Evolutionary conservation across 1,140 invertebrate genomes (phyloP).

Genomic region (Tachypleus tridentatus): DNA sequence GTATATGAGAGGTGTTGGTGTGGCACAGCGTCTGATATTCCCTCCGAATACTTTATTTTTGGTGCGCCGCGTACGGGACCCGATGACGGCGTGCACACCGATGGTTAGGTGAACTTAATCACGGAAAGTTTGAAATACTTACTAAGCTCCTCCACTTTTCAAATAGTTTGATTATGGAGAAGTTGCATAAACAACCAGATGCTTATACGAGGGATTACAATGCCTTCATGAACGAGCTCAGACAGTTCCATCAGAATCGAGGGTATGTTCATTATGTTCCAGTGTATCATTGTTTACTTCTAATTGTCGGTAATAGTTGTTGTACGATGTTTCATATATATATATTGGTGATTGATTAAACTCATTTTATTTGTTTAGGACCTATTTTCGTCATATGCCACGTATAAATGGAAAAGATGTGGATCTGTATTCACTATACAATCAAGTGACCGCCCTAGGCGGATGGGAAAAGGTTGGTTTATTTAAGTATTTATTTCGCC

Average conservation of each 20-base stretch:
- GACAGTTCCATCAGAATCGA: constrained; percentile 20
- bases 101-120: too few relatives aligned
- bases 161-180: constrained; percentile 18
- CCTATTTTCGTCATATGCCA: constrained; percentile 20
- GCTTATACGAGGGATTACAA: constrained; percentile 16
- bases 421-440: constrained; percentile 20
- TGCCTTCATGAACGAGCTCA: constrained; percentile 20
- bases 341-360: background rate
- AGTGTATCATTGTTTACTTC: too few relatives aligned
- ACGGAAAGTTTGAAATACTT: too few relatives aligned
- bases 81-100: too few relatives aligned
- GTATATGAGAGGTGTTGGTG: too few relatives aligned
- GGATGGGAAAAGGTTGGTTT: constrained; percentile 20
- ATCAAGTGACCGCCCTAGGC: constrained; percentile 21
- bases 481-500: background rate
- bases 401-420: constrained; percentile 22
- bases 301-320: too few relatives aligned
- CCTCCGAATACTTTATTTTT: too few relatives aligned
- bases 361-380: constrained; percentile 17
- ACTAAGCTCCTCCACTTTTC: constrained; percentile 26
- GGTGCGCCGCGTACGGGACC: too few relatives aligned
- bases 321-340: too few relatives aligned
- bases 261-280: constrained; percentile 13
- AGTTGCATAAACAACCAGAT: constrained; percentile 18
- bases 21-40: too few relatives aligned